Base-by-base conservation (phyloP, 2,797 vertebrate species). In the Bryconaethiops microstoma region DNA sequence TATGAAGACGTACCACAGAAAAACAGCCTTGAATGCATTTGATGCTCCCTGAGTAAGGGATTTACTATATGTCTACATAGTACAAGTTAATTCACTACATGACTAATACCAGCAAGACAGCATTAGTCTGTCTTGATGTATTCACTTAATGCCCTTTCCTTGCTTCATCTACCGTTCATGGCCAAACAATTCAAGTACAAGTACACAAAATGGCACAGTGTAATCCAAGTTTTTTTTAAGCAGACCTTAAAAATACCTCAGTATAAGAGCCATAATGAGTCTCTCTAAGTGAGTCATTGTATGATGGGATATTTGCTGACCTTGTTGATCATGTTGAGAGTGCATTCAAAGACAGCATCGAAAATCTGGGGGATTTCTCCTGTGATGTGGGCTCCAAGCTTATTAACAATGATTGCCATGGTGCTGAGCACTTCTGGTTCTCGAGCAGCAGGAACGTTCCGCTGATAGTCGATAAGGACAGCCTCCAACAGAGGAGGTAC, bases 241-340 rank as follows among this genome's bases (percentile, higher is more conserved):
- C 29, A 29, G 57, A 19, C 42, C 42, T 29, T 29, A 29, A 29
- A 29, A 29, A 29, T 29, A 29, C 29, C 29, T 29, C 14, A 65
- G 16, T 17, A 35, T 35, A 16, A 21, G 17, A 9, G 19, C 0
- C 39, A n/a, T 19, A 2, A 67, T 42, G 0, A 23, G 7, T 25
- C 17, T 23, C 16, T 7, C 2, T 50, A 76, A 29, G 13, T 10
- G 1, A 39, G n/a, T 0, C 0, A 5, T 4, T 13, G 10, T 25
- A 39, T 3, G 29, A 29, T 29, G 52, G 50, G 73, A 10, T 5
- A 9, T 19, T 54, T 54, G 14, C 14, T 77, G 90, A 96, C 96
- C 94, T 97, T 97, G 90, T 97, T 97, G 91, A 97, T 97, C 96
- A 97, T 97, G 88, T 97, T 96, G 77, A 97, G 92, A 0, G 96